A percentile compares a stretch with the other conserved stretches of the same genome.
phyloP scores from a whole-genome alignment of 1,140 invertebrate species.

The Bombus vancouverensis region DNA sequence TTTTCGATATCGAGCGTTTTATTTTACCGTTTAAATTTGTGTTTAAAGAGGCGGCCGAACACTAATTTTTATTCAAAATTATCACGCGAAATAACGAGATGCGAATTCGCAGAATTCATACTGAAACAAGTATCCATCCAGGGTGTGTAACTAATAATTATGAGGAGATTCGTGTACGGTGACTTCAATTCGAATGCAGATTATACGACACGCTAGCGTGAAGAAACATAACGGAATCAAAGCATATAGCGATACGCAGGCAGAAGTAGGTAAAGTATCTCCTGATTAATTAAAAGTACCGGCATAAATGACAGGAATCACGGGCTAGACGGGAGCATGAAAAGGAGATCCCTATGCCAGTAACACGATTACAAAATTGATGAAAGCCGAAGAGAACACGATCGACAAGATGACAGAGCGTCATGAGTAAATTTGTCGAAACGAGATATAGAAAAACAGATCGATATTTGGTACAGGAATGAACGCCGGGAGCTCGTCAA shows the following conservation, averaged over 20 bases:
- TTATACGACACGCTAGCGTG: constrained; percentile 12
- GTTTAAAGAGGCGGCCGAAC: neutral
- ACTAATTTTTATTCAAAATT: neutral
- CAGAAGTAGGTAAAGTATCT: constrained; percentile 60
- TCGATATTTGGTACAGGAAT: constrained; percentile 34
- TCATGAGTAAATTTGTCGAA: constrained; percentile 37
- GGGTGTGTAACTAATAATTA: constrained; percentile 39
- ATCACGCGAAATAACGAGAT: neutral
- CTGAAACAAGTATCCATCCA: neutral
- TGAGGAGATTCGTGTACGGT: neutral
- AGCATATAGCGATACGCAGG: neutral
- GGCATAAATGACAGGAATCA: constrained; percentile 52
- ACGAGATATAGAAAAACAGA: neutral
- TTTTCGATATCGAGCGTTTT: too few species aligned
- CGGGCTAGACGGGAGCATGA: constrained; percentile 9
- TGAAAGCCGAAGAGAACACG: constrained; percentile 43
- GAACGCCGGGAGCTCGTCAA: neutral
- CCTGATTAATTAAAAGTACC: constrained; percentile 63
- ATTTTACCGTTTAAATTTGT: neutral
- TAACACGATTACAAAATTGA: constrained; percentile 58
- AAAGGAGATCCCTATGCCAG: constrained; percentile 29
- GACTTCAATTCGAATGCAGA: constrained; percentile 12
- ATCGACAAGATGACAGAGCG: constrained; percentile 13
- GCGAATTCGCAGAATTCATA: neutral
- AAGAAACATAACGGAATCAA: constrained; percentile 35